Base-by-base conservation (phyloP, 1,140 invertebrate genomes). In the Cherax quadricarinatus region DNA sequence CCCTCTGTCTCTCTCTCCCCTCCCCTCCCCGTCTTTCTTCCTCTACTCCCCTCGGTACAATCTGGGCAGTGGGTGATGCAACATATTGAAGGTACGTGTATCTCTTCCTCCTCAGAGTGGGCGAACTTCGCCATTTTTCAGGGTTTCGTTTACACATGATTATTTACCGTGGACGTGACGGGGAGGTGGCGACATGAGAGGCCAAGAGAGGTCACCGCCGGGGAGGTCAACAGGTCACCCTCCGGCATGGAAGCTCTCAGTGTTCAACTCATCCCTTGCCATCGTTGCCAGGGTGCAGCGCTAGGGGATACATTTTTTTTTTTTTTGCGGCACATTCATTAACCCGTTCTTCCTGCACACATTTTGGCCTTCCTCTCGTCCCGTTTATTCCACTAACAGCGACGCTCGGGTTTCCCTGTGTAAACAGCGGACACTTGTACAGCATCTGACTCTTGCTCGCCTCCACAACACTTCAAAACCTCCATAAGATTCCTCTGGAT, bases 281-380 rank as follows among this genome's bases (percentile, higher is more conserved):
- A 89, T 83, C 79, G 88, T 73, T 14, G 88, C 48, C 49, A 51
- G 6, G 88, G 62, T 70, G 51, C 51, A 81, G 48, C 49, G 80
- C 57, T 53, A 41, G 70, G 41, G 53, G 53, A 10, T 30, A 49
- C 82, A n/a, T 88, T 81, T 88, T 75, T 30, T 53, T 48, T 24
- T 53, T 73, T 89, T 89, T 89, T 89, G 88, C 88, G 51, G n/a
- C 57, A 41, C 62, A 82, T 89, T 89, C 88, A 89, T 89, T 89
- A 89, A 83, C 88, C 80, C 88, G 88, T 82, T 89, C 88, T 89
- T 89, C 88, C 88, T 89, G 88, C 80, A 48, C 62, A 66, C 75
- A 80, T 88, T 88, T 80, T 53, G 51, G 75, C 86, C 73, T 48
- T 70, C 75, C 79, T 60, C 53, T 60, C 60, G 49, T 89, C 88